Evolutionary conservation across 2,113 vertebrate species (phyloP).

Genomic region (Siphamia tubifer): DNA sequence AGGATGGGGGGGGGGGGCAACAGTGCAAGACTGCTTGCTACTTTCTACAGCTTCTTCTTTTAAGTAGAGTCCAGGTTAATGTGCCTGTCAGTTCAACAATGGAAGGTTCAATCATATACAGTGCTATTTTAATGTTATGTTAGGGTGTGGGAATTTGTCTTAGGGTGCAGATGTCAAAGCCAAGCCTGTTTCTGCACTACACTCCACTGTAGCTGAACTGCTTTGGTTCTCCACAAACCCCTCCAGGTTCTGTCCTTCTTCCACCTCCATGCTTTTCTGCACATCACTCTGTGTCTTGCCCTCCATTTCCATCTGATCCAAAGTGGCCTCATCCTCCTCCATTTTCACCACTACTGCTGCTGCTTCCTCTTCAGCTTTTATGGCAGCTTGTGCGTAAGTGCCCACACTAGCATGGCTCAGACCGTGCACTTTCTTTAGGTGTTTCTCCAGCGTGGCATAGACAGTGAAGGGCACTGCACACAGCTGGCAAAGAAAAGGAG

Average conservation of each 20-base stretch:
- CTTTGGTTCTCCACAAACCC: background rate
- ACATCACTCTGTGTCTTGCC: slow-evolving; percentile 8
- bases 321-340: slow-evolving; percentile 71
- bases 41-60: slow-evolving; percentile 13
- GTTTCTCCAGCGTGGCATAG: slow-evolving; percentile 87
- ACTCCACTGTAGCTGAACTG: slow-evolving; percentile 11
- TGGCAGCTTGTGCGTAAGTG: slow-evolving; percentile 57
- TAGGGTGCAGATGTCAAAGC: slow-evolving; percentile 58
- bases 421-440: slow-evolving; percentile 84
- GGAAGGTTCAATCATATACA: slow-evolving; percentile 20
- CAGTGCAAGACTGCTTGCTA: background rate
- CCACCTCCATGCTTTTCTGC: slow-evolving; percentile 28
- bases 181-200: slow-evolving; percentile 23
- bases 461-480: slow-evolving; percentile 86
- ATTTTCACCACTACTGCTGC: slow-evolving; percentile 57
- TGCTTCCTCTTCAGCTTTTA: slow-evolving; percentile 54
- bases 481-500: slow-evolving; percentile 83
- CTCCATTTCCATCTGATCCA: slow-evolving; percentile 50
- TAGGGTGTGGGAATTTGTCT: slow-evolving; percentile 8
- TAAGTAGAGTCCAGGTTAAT: slow-evolving; percentile 16
- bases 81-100: slow-evolving; percentile 9
- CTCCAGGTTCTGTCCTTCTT: slow-evolving; percentile 11
- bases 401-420: slow-evolving; percentile 76
- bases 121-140: slow-evolving; percentile 13
- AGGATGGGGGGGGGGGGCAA: slow-evolving; percentile 9